Base-by-base conservation (phyloP, 2,113 vertebrate genomes). In the Cichladusa arquata region DNA sequence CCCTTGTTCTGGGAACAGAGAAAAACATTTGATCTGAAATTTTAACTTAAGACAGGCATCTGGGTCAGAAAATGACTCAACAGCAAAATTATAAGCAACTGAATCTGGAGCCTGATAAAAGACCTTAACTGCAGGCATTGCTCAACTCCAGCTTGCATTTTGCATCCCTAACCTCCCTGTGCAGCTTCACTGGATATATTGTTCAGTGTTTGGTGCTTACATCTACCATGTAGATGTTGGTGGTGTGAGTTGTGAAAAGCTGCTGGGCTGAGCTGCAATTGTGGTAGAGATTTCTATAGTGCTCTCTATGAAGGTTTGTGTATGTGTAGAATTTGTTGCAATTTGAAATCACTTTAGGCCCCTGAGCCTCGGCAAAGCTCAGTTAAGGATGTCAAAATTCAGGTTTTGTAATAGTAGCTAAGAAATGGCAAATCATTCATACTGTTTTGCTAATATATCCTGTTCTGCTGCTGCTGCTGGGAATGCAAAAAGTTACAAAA, bases 401-500 rank as follows among this genome's bases (percentile, higher is more conserved):
- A 71, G 51, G 33, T 94, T 97, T 95, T 86, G 56, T 78, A 83
- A 45, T 76, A 94, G 64, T 22, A 86, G 50, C 36, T 54, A 48
- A 65, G 42, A 92, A 97, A 80, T 65, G 48, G 79, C 88, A 92
- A 85, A 78, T 94, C 95, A 86, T 96, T 96, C 51, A 42, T 66
- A 38, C n/a, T 54, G 8, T 85, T 73, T 93, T 84, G 90, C 91
- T 95, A 94, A 97, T 93, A 85, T 24, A 82, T 87, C 36, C 78
- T 79, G 56, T 76, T 94, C 50, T 62, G n/a, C 84, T 96, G 85
- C 86, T 96, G 82, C 67, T 92, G 95, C 66, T 91, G 44, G 58
- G 61, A 94, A 72, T 42, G 36, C 17, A 93, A 94, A 81, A 81
- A 89, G 86, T 81, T 96, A 81, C 81, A 88, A 95, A 97, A 97